A percentile compares a stretch with the other conserved stretches of the same genome.
Conservation (phyloP, 2,888 invertebrate genomes). For the Tetragonula carbonaria region DNA sequence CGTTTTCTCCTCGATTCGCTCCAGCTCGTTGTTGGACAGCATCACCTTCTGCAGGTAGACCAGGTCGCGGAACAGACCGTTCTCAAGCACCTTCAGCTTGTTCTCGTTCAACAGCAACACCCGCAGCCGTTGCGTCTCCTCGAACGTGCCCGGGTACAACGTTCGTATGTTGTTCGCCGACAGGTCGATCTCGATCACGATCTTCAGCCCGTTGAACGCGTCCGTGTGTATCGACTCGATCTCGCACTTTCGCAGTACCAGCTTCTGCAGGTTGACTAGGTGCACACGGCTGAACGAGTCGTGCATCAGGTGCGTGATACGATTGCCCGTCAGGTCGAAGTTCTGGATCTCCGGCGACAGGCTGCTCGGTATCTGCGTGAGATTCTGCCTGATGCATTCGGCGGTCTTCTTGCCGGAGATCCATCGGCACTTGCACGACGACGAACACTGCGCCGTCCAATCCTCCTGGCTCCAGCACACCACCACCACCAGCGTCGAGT, state of each 20-base stretch:
- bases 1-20: slow-evolving; percentile 88
- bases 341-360: slow-evolving; percentile 88
- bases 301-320: slow-evolving; percentile 87
- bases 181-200: slow-evolving; percentile 93
- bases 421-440: slow-evolving; percentile 93
- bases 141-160: slow-evolving; percentile 89
- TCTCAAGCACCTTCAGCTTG: slow-evolving; percentile 89
- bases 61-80: slow-evolving; percentile 91
- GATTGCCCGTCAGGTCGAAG: slow-evolving; percentile 90
- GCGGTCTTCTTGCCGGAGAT: slow-evolving; percentile 93
- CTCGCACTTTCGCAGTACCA: slow-evolving; percentile 90
- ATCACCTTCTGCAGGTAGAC: slow-evolving; percentile 90
- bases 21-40: slow-evolving; percentile 90
- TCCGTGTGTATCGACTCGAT: slow-evolving; percentile 89
- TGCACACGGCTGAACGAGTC: slow-evolving; percentile 89
- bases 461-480: slow-evolving; percentile 83
- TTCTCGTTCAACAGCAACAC: slow-evolving; percentile 91
- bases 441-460: slow-evolving; percentile 87
- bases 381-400: slow-evolving; percentile 89
- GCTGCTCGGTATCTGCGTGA: slow-evolving; percentile 89
- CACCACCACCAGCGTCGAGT: slow-evolving; percentile 76
- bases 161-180: slow-evolving; percentile 89
- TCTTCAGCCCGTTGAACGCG: slow-evolving; percentile 90
- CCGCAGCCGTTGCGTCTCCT: slow-evolving; percentile 89
- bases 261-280: slow-evolving; percentile 92